Evolutionary conservation across 2,797 vertebrate species (phyloP), one percentile per base, ranked within the genome.

Genomic region (Sebastes hubbsi): DNA sequence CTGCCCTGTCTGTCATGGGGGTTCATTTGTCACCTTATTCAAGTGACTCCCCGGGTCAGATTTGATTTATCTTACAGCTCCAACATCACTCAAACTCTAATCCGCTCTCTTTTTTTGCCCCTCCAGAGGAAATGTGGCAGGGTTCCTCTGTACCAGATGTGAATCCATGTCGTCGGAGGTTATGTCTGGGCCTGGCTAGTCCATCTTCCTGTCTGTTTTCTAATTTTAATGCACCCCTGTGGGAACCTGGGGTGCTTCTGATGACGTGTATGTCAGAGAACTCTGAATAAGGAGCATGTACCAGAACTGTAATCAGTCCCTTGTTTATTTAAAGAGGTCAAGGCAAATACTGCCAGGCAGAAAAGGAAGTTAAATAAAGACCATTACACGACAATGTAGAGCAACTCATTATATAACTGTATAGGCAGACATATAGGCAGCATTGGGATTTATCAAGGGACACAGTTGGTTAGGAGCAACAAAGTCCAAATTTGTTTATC

Each of bases 31-130:
- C 81, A 91, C 90, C 84, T 90, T 81, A 85, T 89, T 91, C 78
- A 81, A 90, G 81, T 75, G 85, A 88, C 86, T 84, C 80, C 81
- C 29, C 10, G 29, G 56, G 75, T 92, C 88, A 89, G 81, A 91
- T 93, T 82, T 92, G 91, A 94, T 94, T 92, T 85, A 93, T 92
- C 72, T 87, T 56, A 72, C 81, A 77, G 84, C 90, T 80, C 80
- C 61, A 24, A 84, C 88, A 94, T 92, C 90, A 87, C 81, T 94
- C 89, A 92, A 80, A 91, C 80, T 86, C 89, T 90, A 90, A 94
- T 91, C 87, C 71, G 32, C 74, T 81, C 72, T 76, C 81, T 67
- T 55, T 80, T 65, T 25, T 22, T 54, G 8, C 18, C 25, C 81
- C 88, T 71, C 66, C 75, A 77, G 82, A 82, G 77, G 63, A 88